phyloP scores from a whole-genome alignment of 2,888 invertebrate genomes.

The Synanthedon formicaeformis region DNA sequence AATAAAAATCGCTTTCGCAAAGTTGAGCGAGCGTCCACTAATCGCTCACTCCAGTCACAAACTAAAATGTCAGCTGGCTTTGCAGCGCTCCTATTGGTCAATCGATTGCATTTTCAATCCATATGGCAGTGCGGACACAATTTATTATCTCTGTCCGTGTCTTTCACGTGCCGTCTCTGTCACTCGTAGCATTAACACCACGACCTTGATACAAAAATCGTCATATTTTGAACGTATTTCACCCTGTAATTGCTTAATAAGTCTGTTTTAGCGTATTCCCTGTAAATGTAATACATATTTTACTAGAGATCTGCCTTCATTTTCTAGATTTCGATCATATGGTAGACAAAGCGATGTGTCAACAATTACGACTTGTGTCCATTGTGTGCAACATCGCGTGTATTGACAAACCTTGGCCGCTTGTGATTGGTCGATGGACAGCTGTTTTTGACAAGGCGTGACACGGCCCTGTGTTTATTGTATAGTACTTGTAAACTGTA shows the following conservation, averaged over 20 bases:
- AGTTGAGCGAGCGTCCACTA: conserved; percentile 37
- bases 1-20: conserved; percentile 17
- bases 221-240: conserved; percentile 32
- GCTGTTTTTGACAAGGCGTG: conserved; percentile 65
- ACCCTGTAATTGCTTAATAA: background rate
- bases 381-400: conserved; percentile 30
- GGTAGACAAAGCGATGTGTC: conserved; percentile 58
- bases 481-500: conserved; percentile 4
- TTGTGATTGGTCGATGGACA: conserved; percentile 50
- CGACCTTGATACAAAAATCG: conserved; percentile 33
- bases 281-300: background rate
- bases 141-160: conserved; percentile 30
- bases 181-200: conserved; percentile 19
- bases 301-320: background rate
- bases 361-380: conserved; percentile 36
- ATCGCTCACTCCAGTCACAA: conserved; percentile 39
- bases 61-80: conserved; percentile 65
- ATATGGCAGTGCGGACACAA: conserved; percentile 26
- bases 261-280: background rate
- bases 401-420: conserved; percentile 33
- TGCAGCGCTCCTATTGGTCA: conserved; percentile 56
- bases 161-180: conserved; percentile 28
- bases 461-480: conserved; percentile 18
- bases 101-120: conserved; percentile 48
- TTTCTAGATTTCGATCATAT: conserved; percentile 36